phyloP scores from a whole-genome alignment of 2,888 invertebrate genomes.

The Lasioglossum zephyrum region DNA sequence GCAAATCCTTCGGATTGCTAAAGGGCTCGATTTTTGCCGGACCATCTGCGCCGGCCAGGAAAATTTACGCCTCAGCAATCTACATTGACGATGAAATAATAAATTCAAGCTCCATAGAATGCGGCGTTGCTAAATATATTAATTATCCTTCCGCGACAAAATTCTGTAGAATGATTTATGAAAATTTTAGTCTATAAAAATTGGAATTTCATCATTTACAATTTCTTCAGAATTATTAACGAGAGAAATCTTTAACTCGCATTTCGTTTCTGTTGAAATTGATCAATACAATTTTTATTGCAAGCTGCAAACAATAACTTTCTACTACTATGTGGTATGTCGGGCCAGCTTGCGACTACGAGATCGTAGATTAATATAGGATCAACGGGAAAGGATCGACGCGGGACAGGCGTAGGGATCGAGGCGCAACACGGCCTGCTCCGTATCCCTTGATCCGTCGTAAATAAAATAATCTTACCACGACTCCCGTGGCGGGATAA shows the following conservation, averaged over 20 bases:
- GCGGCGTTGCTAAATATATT: background rate
- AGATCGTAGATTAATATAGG: constrained; percentile 47
- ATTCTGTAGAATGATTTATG: too few species aligned
- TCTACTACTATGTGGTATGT: background rate
- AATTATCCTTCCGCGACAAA: too few species aligned
- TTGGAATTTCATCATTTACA: too few species aligned
- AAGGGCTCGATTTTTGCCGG: constrained; percentile 33
- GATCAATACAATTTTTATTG: too few species aligned
- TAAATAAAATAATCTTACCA: constrained; percentile 8
- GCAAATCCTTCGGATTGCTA: constrained; percentile 32
- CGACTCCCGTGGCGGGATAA: background rate
- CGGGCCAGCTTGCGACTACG: background rate
- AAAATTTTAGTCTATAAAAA: too few species aligned
- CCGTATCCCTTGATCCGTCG: constrained; percentile 2
- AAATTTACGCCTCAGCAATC: background rate
- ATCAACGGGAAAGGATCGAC: constrained; percentile 14
- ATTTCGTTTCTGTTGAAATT: too few species aligned
- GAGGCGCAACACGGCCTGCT: background rate
- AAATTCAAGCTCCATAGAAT: background rate
- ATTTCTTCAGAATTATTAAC: too few species aligned
- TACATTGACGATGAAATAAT: background rate
- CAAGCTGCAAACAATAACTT: background rate
- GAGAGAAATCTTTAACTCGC: too few species aligned
- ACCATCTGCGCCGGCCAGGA: constrained; percentile 34
- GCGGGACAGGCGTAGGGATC: background rate